Conservation (phyloP, 2,113 vertebrate genomes). For the Euleptes europaea region DNA sequence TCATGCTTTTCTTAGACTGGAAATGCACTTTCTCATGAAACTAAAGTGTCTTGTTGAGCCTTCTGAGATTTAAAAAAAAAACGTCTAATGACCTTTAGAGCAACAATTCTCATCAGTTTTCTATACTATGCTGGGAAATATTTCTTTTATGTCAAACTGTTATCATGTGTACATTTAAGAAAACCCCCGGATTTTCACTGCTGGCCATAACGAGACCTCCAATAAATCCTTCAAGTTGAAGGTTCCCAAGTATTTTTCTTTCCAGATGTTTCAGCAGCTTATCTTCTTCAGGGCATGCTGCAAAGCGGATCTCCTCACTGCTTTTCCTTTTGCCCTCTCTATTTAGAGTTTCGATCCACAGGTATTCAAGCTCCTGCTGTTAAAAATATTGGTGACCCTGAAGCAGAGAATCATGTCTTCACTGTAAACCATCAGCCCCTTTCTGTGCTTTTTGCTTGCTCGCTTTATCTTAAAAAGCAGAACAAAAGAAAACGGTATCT, state of each 20-base stretch:
- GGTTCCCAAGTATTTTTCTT: background rate
- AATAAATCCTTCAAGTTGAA: constrained; percentile 4
- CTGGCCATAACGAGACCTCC: background rate
- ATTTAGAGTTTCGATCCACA: background rate
- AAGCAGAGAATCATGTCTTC: background rate
- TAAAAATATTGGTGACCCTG: background rate
- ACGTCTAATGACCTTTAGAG: background rate
- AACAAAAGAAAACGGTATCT: background rate
- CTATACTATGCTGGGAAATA: background rate
- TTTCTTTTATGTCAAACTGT: constrained; percentile 4
- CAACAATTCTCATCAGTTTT: background rate
- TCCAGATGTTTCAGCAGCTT: constrained; percentile 12
- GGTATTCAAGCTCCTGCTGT: background rate
- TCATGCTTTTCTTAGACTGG: too few relatives aligned
- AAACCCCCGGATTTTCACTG: background rate
- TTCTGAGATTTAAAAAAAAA: background rate
- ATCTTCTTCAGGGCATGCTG: background rate
- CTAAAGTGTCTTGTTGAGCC: background rate
- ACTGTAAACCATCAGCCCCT: background rate
- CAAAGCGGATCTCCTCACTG: background rate
- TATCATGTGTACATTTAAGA: background rate
- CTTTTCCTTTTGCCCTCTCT: background rate
- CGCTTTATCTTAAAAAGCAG: background rate
- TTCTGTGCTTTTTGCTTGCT: background rate
- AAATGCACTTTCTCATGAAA: background rate